Base-by-base conservation (phyloP, 1,140 invertebrate species). In the Schlechtendalia chinensis region DNA sequence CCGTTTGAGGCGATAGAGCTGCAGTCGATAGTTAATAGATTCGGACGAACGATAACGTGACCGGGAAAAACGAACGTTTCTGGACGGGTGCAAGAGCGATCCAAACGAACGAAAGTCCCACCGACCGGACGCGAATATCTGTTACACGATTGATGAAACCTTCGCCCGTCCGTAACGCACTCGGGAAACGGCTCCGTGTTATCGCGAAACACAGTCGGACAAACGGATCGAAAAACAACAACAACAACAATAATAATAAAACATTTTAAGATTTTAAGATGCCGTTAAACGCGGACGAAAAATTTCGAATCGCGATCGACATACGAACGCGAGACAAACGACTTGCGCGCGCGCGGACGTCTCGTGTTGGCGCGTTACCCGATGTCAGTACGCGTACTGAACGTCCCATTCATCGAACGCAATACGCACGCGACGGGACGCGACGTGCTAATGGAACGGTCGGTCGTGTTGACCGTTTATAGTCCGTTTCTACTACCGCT, bases 41-140 rank as follows among this genome's bases (percentile, higher is more conserved):
- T 39, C 32, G 32, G 32, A 8, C 32, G 32, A 4, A 39, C 32
- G 32, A 39, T 4, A 39, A 39, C 32, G 32, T n/a, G 32, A 39
- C 3, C 32, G 32, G 32, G 32, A 39, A 39, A 39, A 39, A 8
- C 47, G 47, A 1, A 53, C 27, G 19, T 54, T 27, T 29, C 24
- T 69, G 39, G 69, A n/a, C 50, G 69, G 5, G 50, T 29, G 69
- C 50, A 29, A 72, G 75, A 53, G 75, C 75, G 58, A 53, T 79
- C 75, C 75, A 79, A 79, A 79, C 75, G 75, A 79, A 79, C 75
- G 75, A 79, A 79, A 79, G 75, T 79, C 75, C 75, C 75, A 79
- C 75, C 75, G 75, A 79, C 75, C 75, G 75, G 75, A 79, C 75
- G 17, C 56, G 69, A 54, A 29, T 19, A 47, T 47, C 19, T 50